These are phyloP conservation scores for Amiota mariae DNA, from an alignment of 2,888 invertebrate genomes.

Conservation along the genomic window DNA sequence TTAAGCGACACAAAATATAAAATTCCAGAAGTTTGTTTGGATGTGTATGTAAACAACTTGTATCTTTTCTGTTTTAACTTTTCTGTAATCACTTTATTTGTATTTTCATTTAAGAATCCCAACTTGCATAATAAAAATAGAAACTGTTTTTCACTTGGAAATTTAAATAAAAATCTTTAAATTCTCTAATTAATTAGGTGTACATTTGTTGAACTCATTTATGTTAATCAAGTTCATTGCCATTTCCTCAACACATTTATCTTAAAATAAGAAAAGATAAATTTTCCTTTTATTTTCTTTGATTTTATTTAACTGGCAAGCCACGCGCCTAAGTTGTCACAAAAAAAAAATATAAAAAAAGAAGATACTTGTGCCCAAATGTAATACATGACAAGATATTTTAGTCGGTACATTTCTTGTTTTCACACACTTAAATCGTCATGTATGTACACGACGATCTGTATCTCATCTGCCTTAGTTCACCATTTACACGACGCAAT, in stretches of 20 bases:
- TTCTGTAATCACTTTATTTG: too few relatives aligned
- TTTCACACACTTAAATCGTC: not conserved
- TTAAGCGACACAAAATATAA: not conserved
- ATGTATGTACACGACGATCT: too few relatives aligned
- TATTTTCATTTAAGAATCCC: too few relatives aligned
- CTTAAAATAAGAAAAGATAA: not conserved
- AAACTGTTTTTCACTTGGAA: too few relatives aligned
- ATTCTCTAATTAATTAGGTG: too few relatives aligned
- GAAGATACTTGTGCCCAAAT: not conserved
- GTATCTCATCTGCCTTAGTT: not conserved
- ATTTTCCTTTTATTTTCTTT: not conserved
- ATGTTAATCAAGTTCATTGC: slow-evolving; percentile 49
- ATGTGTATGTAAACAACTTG: too few relatives aligned
- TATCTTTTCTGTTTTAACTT: too few relatives aligned
- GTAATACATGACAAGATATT: slow-evolving; percentile 9
- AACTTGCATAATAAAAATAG: too few relatives aligned
- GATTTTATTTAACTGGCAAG: not conserved
- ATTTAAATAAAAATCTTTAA: too few relatives aligned
- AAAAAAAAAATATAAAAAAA: not conserved
- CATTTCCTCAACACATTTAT: slow-evolving; percentile 38
- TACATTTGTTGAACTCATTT: too few relatives aligned
- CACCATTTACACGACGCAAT: not conserved
- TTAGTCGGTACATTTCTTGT: not conserved
- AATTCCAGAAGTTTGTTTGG: too few relatives aligned
- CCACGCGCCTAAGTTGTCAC: slow-evolving; percentile 35